A percentile compares a stretch with the other conserved stretches of the same genome.
Evolutionary conservation across 2,888 invertebrate genomes (phyloP).

Genomic region (Microctonus brassicae): DNA sequence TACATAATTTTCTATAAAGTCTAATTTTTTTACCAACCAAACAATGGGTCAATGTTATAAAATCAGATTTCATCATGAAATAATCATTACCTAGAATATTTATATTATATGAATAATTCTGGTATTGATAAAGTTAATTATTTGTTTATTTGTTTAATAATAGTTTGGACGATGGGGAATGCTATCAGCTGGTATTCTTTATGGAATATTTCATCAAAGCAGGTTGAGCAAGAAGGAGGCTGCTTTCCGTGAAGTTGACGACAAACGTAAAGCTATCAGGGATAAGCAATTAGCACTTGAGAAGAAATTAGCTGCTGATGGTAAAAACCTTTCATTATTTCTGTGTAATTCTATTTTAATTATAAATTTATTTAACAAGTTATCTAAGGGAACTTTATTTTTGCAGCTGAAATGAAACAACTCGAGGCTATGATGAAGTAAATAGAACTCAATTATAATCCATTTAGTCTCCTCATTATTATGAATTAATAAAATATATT

Average conservation of each 20-base stretch:
- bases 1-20: conserved; percentile 50
- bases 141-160: conserved; percentile 57
- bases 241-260: conserved; percentile 77
- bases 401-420: conserved; percentile 72
- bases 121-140: neutral
- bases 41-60: no score
- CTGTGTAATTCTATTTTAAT: neutral
- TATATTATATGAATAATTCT: no score
- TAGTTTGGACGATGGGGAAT: conserved; percentile 86
- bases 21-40: no score
- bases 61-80: no score
- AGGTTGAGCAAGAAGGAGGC: conserved; percentile 78
- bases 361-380: neutral
- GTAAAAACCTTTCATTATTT: conserved; percentile 59
- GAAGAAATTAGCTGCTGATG: conserved; percentile 76
- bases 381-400: conserved; percentile 42
- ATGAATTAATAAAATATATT: conserved; percentile 52
- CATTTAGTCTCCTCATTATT: neutral
- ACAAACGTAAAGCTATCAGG: conserved; percentile 77
- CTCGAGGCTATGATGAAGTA: conserved; percentile 68
- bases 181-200: conserved; percentile 79
- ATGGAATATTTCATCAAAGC: conserved; percentile 81
- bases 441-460: conserved; percentile 51
- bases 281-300: conserved; percentile 82
- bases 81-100: no score